Evolutionary conservation across 1,140 invertebrate genomes (phyloP).

Genomic region (Brachionus rubens): DNA sequence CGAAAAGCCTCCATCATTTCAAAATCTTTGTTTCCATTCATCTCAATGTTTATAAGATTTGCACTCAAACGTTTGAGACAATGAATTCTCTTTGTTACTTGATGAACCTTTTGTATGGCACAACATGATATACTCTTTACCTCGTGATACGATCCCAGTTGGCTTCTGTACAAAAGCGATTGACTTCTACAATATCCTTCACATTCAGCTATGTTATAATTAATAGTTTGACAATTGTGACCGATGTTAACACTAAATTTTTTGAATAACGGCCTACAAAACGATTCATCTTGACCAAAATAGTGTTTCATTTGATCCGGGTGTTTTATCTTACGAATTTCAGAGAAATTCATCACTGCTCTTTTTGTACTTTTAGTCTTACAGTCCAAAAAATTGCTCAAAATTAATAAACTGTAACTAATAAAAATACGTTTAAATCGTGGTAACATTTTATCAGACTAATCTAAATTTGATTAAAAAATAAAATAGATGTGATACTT

Average conservation of each 20-base stretch:
- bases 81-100: not conserved
- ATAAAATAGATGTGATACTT: too few relatives aligned
- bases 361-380: too few relatives aligned
- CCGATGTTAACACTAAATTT: conserved; percentile 6
- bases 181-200: conserved; percentile 40
- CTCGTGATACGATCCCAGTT: too few relatives aligned
- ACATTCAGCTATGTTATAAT: conserved; percentile 30
- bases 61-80: conserved; percentile 6
- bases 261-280: not conserved
- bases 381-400: too few relatives aligned
- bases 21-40: not conserved
- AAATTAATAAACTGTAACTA: too few relatives aligned
- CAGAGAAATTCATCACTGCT: conserved; percentile 18
- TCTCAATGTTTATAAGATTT: not conserved
- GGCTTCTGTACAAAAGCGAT: too few relatives aligned
- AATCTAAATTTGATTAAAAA: too few relatives aligned
- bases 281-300: not conserved
- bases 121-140: conserved; percentile 25
- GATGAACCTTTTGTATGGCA: not conserved
- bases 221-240: conserved; percentile 2
- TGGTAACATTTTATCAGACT: too few relatives aligned
- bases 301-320: not conserved
- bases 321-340: not conserved
- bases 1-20: not conserved
- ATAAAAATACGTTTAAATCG: too few relatives aligned